Evolutionary conservation across 2,888 invertebrate genomes (phyloP).

Genomic region (Tuberolachnus salignus): DNA sequence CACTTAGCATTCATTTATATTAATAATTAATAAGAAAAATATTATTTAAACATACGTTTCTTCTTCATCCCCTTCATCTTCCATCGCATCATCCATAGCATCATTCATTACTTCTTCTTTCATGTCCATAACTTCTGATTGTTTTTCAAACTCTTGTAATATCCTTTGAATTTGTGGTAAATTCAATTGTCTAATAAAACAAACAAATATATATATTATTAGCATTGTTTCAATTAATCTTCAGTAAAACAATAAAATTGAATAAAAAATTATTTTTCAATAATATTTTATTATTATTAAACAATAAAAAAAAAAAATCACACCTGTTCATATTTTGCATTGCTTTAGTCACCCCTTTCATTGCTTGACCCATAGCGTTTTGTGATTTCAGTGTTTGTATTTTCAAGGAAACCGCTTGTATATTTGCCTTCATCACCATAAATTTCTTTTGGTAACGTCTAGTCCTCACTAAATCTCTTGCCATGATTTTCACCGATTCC

Average conservation of each 20-base stretch:
- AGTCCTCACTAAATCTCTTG: slow-evolving; percentile 96
- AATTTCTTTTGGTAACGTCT: slow-evolving; percentile 96
- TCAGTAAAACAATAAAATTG: not conserved
- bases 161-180: slow-evolving; percentile 99
- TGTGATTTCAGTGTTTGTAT: slow-evolving; percentile 97
- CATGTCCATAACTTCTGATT: slow-evolving; percentile 99
- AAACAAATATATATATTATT: not conserved
- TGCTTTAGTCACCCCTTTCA: slow-evolving; percentile 97
- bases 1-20: too few species aligned
- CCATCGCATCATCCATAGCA: slow-evolving; percentile 99
- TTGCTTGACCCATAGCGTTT: slow-evolving; percentile 99
- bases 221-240: not conserved
- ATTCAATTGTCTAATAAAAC: slow-evolving; percentile 76
- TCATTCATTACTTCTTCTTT: slow-evolving; percentile 99
- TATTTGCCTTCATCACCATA: slow-evolving; percentile 99
- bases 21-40: slow-evolving; percentile 4
- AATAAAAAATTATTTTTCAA: not conserved
- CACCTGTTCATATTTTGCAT: slow-evolving; percentile 97
- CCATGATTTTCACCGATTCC: slow-evolving; percentile 99
- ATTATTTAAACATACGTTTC: slow-evolving; percentile 72
- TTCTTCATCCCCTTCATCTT: slow-evolving; percentile 96
- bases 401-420: slow-evolving; percentile 96
- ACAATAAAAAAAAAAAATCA: slow-evolving; percentile 4
- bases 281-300: not conserved
- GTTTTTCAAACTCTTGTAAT: slow-evolving; percentile 96